Percentiles rank a stretch among this genome's conserved stretches.
Evolutionary conservation across 2,888 invertebrate genomes (phyloP).

Genomic region (Mythimna impura): DNA sequence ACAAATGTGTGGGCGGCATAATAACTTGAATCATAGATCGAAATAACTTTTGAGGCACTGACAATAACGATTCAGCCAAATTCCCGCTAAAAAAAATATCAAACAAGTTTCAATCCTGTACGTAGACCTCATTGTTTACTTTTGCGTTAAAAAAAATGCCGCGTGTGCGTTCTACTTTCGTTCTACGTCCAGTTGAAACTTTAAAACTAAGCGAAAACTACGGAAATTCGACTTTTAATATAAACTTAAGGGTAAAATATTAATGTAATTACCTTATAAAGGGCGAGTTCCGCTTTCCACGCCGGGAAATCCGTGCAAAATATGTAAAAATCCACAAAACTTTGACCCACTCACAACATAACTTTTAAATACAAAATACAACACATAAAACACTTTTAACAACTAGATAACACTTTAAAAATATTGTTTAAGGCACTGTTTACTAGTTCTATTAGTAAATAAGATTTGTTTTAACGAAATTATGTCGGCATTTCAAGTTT

Average conservation of each 20-base stretch:
- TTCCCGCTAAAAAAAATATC: constrained; percentile 49
- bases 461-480: constrained; percentile 67
- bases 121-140: constrained; percentile 69
- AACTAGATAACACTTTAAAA: constrained; percentile 51
- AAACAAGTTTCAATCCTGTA: constrained; percentile 49
- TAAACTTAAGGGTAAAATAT: not conserved
- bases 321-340: constrained; percentile 65
- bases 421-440: constrained; percentile 61
- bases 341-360: constrained; percentile 65
- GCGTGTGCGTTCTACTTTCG: constrained; percentile 74
- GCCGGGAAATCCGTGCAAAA: constrained; percentile 56
- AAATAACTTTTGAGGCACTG: constrained; percentile 41
- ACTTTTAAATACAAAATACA: constrained; percentile 58
- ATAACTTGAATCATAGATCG: constrained; percentile 40
- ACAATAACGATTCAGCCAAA: constrained; percentile 12
- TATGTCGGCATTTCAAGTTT: constrained; percentile 71
- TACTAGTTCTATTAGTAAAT: constrained; percentile 65
- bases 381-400: constrained; percentile 51
- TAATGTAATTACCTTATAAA: constrained; percentile 58
- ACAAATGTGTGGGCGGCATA: constrained; percentile 45
- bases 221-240: not conserved
- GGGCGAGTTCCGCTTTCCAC: constrained; percentile 45
- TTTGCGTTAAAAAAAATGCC: constrained; percentile 70
- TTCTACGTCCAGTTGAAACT: constrained; percentile 33
- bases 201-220: constrained; percentile 27